Percentiles rank a stretch among this genome's conserved stretches.
Evolutionary conservation across 1,140 invertebrate genomes (phyloP).

Genomic region (Melanaphis sacchari): DNA sequence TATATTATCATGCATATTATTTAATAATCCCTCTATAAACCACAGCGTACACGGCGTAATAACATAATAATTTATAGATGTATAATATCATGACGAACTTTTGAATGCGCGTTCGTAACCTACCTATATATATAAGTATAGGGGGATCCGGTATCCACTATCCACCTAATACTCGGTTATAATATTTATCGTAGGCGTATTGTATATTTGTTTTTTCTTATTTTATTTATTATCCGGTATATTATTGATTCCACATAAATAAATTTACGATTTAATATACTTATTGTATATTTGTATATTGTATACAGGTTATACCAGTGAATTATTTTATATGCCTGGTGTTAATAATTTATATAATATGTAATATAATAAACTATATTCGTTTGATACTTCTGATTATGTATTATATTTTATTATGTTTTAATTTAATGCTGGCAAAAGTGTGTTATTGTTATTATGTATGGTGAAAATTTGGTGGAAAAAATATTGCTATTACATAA

Average conservation of each 20-base stretch:
- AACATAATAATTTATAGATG: background rate
- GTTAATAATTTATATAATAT: background rate
- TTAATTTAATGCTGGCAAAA: background rate
- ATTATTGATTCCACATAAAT: background rate
- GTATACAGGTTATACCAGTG: background rate
- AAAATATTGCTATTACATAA: background rate
- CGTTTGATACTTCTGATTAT: background rate
- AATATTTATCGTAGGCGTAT: background rate
- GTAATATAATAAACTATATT: too few relatives aligned
- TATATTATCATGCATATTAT: background rate
- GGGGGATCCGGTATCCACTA: background rate
- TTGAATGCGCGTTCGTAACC: background rate
- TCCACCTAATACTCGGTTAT: background rate
- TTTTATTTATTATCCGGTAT: background rate
- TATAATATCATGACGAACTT: background rate
- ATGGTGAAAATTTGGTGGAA: background rate
- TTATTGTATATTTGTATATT: background rate
- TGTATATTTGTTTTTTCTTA: background rate
- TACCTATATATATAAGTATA: background rate
- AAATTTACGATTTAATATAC: slow-evolving; percentile 14
- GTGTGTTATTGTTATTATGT: background rate
- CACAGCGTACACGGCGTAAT: background rate
- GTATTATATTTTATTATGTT: background rate
- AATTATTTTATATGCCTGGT: background rate
- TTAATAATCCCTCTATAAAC: background rate